Conservation (phyloP, 2,113 vertebrate genomes). For the Brienomyrus brachyistius region DNA sequence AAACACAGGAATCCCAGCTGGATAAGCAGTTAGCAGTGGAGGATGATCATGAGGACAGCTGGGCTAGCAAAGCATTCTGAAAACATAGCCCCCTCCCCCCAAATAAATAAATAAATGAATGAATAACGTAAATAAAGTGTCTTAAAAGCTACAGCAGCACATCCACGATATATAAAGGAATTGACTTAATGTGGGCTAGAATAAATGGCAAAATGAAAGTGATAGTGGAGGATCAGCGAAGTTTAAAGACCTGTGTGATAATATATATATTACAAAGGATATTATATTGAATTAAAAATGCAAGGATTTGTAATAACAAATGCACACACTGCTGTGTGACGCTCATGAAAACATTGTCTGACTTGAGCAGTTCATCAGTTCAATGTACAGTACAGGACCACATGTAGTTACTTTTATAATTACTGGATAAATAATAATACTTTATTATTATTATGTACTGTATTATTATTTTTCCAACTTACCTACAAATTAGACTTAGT, state of each 20-base stretch:
- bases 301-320: too few relatives aligned
- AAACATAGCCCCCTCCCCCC: too few relatives aligned
- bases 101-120: not conserved
- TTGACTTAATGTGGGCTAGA: not conserved
- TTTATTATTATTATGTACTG: too few relatives aligned
- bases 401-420: not conserved
- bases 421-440: not conserved
- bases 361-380: not conserved
- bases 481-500: too few relatives aligned
- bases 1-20: not conserved
- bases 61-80: not conserved
- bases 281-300: too few relatives aligned
- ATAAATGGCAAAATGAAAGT: not conserved
- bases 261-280: too few relatives aligned
- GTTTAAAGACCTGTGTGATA: not conserved
- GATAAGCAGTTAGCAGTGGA: not conserved
- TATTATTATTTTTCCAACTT: too few relatives aligned
- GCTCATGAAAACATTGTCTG: too few relatives aligned
- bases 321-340: too few relatives aligned
- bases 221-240: not conserved
- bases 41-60: not conserved
- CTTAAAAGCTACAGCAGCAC: not conserved
- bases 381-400: not conserved
- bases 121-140: not conserved
- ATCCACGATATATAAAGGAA: not conserved